These are phyloP conservation scores for Malurus alboscapulatus DNA, from an alignment of 2,113 vertebrate genomes.

Conservation along the genomic window DNA sequence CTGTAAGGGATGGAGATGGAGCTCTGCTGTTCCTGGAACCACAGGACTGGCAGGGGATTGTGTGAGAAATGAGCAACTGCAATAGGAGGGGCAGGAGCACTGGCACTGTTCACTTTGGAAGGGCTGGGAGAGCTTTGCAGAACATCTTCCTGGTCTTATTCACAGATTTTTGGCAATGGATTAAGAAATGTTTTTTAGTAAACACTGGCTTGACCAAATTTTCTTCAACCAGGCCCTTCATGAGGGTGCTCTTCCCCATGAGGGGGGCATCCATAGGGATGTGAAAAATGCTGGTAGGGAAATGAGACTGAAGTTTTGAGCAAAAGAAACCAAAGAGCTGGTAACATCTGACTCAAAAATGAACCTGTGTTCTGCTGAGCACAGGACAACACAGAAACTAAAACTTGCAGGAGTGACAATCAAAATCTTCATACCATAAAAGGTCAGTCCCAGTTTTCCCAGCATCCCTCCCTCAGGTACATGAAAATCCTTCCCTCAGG, in stretches of 20 bases:
- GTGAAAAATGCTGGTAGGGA: background rate
- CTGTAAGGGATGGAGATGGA: background rate
- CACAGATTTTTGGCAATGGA: background rate
- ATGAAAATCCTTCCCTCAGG: background rate
- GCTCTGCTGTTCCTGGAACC: background rate
- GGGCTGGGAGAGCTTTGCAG: background rate
- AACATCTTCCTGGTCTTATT: background rate
- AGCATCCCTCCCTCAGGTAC: background rate
- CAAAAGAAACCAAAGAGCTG: background rate
- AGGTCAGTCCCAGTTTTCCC: background rate
- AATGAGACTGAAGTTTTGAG: background rate
- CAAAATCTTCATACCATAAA: background rate
- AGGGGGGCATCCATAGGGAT: background rate
- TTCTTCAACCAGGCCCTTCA: background rate
- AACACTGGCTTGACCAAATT: background rate
- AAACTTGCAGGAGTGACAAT: background rate
- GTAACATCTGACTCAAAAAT: background rate
- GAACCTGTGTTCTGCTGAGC: background rate
- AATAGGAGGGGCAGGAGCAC: background rate
- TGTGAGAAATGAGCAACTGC: background rate
- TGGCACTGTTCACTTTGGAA: background rate
- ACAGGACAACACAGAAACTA: background rate
- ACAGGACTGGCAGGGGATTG: background rate
- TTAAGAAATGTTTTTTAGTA: background rate
- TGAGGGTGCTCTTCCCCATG: fast-evolving